Base-by-base conservation (phyloP, 2,797 vertebrate genomes). In the Hydrophis major region DNA sequence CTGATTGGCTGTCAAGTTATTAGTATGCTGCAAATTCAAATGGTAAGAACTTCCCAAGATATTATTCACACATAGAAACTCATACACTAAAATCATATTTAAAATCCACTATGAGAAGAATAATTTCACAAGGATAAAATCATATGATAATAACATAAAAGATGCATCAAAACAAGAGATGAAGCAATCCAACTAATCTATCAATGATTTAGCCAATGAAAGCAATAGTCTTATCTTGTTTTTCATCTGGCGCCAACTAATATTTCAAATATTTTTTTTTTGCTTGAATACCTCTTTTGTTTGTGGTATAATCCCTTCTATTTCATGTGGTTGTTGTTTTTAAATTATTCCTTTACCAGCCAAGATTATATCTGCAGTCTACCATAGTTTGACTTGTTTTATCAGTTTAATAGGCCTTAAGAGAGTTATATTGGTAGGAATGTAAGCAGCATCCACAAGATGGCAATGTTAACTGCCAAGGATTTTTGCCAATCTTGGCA, bases 401-500 rank as follows among this genome's bases (percentile, higher is more conserved):
- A 66, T 37, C 50, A 42, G 14, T 47, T 92, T 55, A 18, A 66
- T 66, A 63, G 60, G 25, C 60, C 60, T 63, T 63, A 63, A 63
- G 25, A 63, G 25, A 66, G 4, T 14, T 63, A 63, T 28, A 13
- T 63, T n/a, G 61, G 11, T 63, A 55, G 16, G 47, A 1, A 53
- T 57, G 27, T 50, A 28, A 20, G 7, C 5, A 57, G 25, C 14
- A 25, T 63, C 89, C 59, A 93, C 78, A 69, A 60, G 32, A 59
- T 90, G 78, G 50, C 59, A 90, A 47, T 69, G 60, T 87, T 87
- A 87, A 55, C 50, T 87, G 50, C 53, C 87, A 57, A 88, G 90
- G 86, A 91, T 95, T 94, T 94, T 96, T 90, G 89, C 92, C 95
- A 32, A 88, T 89, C 47, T 93, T 32, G 60, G 86, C 91, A 94